Evolutionary conservation across 2,888 invertebrate genomes (phyloP).

Genomic region (Drosophila siamana): DNA sequence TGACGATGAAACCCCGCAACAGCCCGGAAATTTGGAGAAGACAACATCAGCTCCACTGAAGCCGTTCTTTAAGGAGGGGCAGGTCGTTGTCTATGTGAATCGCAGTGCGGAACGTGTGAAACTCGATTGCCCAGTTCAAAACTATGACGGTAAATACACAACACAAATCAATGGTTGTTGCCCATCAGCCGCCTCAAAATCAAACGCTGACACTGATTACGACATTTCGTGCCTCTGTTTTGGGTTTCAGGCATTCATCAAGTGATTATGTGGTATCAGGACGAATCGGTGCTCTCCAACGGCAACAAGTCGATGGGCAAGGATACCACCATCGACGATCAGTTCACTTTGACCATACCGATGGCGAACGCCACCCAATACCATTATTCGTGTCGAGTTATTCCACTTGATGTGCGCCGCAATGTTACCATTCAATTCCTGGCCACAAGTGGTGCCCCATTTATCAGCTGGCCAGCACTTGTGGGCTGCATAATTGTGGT

Average conservation of each 20-base stretch:
- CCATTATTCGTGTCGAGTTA: conserved; percentile 45
- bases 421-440: conserved; percentile 40
- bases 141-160: conserved; percentile 56
- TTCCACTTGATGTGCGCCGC: conserved; percentile 40
- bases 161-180: neutral
- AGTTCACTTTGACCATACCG: conserved; percentile 50
- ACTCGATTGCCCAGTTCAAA: conserved; percentile 65
- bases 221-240: neutral
- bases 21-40: conserved; percentile 60
- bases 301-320: conserved; percentile 24
- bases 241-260: conserved; percentile 43
- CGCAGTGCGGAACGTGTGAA: conserved; percentile 45
- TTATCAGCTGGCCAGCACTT: conserved; percentile 22
- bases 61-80: conserved; percentile 59
- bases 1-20: conserved; percentile 42
- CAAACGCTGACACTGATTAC: neutral
- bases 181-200: neutral
- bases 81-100: conserved; percentile 37
- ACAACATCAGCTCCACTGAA: conserved; percentile 35
- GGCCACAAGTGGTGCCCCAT: conserved; percentile 33
- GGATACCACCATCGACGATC: conserved; percentile 44
- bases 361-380: conserved; percentile 49
- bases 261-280: conserved; percentile 60
- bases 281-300: conserved; percentile 33
- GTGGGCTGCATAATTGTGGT: conserved; percentile 15